Conservation (phyloP, 2,888 invertebrate species). For the Lithosia quadra region DNA sequence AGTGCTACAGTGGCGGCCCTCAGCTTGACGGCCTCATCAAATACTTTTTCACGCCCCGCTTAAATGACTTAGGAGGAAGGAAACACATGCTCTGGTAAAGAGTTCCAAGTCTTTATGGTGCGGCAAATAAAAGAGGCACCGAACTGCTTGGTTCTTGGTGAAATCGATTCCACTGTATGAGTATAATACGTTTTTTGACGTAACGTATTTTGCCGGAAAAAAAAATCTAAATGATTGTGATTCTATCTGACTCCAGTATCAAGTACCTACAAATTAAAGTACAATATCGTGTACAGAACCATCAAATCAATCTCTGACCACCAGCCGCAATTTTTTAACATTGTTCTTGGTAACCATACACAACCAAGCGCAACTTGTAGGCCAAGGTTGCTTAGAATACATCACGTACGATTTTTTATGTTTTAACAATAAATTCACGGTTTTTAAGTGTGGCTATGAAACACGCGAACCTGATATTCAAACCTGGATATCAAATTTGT, state of each 20-base stretch:
- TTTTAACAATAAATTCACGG: constrained; percentile 50
- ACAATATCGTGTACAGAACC: constrained; percentile 12
- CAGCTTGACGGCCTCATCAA: too few relatives aligned
- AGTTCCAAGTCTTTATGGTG: too few relatives aligned
- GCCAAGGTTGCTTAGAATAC: constrained; percentile 65
- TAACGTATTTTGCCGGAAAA: too few relatives aligned
- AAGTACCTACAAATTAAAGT: not conserved
- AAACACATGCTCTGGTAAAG: too few relatives aligned
- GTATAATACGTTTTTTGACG: too few relatives aligned
- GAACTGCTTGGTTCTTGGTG: too few relatives aligned
- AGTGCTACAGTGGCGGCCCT: too few relatives aligned
- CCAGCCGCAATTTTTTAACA: constrained; percentile 30
- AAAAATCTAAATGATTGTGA: not conserved
- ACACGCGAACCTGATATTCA: constrained; percentile 32
- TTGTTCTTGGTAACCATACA: constrained; percentile 41
- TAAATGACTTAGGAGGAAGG: too few relatives aligned
- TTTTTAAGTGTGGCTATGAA: constrained; percentile 43
- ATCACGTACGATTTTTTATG: constrained; percentile 58
- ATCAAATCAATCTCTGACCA: constrained; percentile 5
- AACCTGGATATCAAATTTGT: not conserved
- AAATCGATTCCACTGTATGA: too few relatives aligned
- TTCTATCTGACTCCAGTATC: not conserved
- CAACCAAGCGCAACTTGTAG: constrained; percentile 63
- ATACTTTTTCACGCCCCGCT: too few relatives aligned
- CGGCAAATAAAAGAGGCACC: too few relatives aligned